These are phyloP conservation scores for Acanthosoma haemorrhoidale DNA, from an alignment of 2,888 invertebrate species.

Conservation along the genomic window DNA sequence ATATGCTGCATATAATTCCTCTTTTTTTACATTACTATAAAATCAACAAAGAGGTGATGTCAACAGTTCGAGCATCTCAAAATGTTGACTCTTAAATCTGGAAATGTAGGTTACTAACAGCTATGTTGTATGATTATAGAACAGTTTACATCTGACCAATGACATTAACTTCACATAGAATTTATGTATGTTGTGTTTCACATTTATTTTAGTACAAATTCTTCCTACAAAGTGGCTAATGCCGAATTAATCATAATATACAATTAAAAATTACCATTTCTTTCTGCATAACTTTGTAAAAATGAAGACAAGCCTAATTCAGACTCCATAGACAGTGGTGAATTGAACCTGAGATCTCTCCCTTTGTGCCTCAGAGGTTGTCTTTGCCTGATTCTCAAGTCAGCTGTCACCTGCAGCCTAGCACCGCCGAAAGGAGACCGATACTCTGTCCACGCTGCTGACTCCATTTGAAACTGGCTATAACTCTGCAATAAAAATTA, in stretches of 20 bases:
- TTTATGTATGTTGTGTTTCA: too few relatives aligned
- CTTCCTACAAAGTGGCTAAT: too few relatives aligned
- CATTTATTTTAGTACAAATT: too few relatives aligned
- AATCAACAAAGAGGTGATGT: too few relatives aligned
- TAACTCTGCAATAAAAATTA: slow-evolving; percentile 40
- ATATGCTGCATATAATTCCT: too few relatives aligned
- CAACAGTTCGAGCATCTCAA: too few relatives aligned
- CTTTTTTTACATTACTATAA: too few relatives aligned
- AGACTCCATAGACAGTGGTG: slow-evolving; percentile 27
- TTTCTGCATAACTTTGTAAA: slow-evolving; percentile 25
- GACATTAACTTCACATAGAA: too few relatives aligned
- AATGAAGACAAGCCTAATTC: slow-evolving; percentile 27
- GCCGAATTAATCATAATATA: background rate
- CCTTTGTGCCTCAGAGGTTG: slow-evolving; percentile 43
- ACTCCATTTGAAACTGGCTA: slow-evolving; percentile 48
- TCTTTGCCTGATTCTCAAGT: slow-evolving; percentile 48
- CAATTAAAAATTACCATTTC: slow-evolving; percentile 30
- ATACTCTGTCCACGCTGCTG: slow-evolving; percentile 47
- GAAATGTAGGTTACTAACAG: too few relatives aligned
- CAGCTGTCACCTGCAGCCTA: slow-evolving; percentile 47
- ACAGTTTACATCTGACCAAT: too few relatives aligned
- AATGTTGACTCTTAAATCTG: too few relatives aligned
- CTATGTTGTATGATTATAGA: too few relatives aligned
- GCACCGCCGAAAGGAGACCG: slow-evolving; percentile 46
- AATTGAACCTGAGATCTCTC: slow-evolving; percentile 32